Base-by-base conservation (phyloP, 2,113 vertebrate species). In the Callaeas wilsoni region DNA sequence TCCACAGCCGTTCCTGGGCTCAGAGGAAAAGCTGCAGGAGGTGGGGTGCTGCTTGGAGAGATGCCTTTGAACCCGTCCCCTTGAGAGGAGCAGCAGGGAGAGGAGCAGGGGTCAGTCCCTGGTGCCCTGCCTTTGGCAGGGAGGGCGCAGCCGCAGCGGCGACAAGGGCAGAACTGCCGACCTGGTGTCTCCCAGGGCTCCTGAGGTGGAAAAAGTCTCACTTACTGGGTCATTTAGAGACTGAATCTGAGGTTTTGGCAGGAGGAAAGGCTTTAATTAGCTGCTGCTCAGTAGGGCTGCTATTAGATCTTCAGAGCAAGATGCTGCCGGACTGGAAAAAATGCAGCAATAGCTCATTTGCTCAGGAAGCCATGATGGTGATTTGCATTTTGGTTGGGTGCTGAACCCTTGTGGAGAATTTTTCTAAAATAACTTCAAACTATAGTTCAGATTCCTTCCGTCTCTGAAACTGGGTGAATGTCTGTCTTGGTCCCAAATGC, bases 291-390 rank as follows among this genome's bases (percentile, higher is more conserved):
- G 85, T 77, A 53, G 95, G 94, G 90, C 88, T 96, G 96, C 96
- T 86, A 33, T 93, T 81, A 94, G 85, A 89, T 75, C 94, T 95
- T 94, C 85, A 75, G 92, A 93, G 80, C 76, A 49, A 78, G 96
- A 92, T 89, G 94, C 88, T 96, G 88, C 92, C 46, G 90, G 93
- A 74, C 93, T 96, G 94, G 86, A 95, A 92, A 91, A 94, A 89
- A 75, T 25, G 80, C 90, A 96, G 86, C 93, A 74, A 63, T 50
- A 81, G 88, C 88, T 97, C 82, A 52, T 96, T 95, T 93, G 94
- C 91, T 93, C 87, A 81, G 93, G 93, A 87, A 82, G 50, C 91
- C 56, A 21, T 91, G 83, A 50, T 55, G 75, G 85, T 64, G 90
- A 96, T 96, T 96, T 94, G 93, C 92, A 90, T 97, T 84, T 91